These are phyloP conservation scores for Lacerta bilineata DNA, from an alignment of 2,797 vertebrate genomes.

Conservation along the genomic window DNA sequence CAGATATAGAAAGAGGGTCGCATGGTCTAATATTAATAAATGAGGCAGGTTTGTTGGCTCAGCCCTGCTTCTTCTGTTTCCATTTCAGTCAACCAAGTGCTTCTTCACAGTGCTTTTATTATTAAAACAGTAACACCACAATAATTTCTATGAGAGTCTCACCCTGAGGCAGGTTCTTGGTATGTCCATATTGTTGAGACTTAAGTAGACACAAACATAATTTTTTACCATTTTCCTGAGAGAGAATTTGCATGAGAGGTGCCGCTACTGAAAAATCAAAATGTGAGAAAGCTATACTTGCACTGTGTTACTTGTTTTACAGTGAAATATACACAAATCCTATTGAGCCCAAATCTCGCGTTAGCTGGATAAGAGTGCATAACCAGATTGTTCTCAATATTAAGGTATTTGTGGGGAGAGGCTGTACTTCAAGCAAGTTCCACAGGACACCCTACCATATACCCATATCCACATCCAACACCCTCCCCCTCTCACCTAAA, in stretches of 20 bases:
- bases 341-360: background rate
- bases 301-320: background rate
- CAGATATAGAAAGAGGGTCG: background rate
- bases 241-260: background rate
- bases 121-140: background rate
- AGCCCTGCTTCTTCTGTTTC: background rate
- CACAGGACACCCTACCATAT: background rate
- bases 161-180: background rate
- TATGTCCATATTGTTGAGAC: background rate
- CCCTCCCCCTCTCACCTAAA: too few relatives aligned
- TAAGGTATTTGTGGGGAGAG: background rate
- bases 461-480: background rate
- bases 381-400: background rate
- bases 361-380: background rate
- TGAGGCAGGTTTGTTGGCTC: background rate
- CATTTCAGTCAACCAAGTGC: constrained; percentile 9
- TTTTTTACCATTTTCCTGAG: background rate
- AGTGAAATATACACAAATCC: background rate
- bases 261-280: background rate
- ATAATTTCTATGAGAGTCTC: background rate
- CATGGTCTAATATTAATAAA: rapidly evolving
- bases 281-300: background rate
- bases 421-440: background rate
- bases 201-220: background rate
- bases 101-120: background rate